Conservation (phyloP, 2,113 vertebrate species). For the Puntigrus tetrazona region DNA sequence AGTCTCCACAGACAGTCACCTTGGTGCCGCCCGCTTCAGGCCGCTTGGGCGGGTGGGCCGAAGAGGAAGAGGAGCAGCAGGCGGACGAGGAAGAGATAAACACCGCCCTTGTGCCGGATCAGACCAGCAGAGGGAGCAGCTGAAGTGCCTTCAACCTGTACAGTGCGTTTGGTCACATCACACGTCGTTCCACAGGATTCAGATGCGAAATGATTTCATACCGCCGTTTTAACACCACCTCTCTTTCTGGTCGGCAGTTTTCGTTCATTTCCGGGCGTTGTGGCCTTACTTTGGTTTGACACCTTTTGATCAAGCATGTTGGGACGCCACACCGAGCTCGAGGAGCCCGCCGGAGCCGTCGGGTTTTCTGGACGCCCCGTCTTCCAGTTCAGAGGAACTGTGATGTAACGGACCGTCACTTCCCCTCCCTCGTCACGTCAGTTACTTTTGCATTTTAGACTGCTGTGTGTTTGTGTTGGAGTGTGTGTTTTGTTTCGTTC, state of each 20-base stretch:
- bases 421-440: constrained; percentile 6
- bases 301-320: constrained; percentile 54
- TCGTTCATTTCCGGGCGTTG: constrained; percentile 70
- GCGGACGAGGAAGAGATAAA: constrained; percentile 71
- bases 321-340: constrained; percentile 44
- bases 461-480: constrained; percentile 14
- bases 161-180: constrained; percentile 45
- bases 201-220: background rate
- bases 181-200: background rate
- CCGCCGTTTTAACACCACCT: constrained; percentile 12
- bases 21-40: constrained; percentile 60
- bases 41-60: constrained; percentile 76
- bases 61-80: constrained; percentile 74
- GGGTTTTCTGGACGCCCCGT: constrained; percentile 7
- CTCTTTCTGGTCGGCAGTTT: constrained; percentile 60
- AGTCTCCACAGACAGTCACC: constrained; percentile 56
- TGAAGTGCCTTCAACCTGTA: constrained; percentile 76
- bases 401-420: constrained; percentile 2
- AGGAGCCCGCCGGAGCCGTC: background rate
- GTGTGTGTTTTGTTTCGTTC: background rate
- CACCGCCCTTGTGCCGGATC: constrained; percentile 65
- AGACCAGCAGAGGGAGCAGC: constrained; percentile 64
- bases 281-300: constrained; percentile 75
- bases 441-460: constrained; percentile 30
- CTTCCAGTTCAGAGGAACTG: constrained; percentile 49